A percentile compares a stretch with the other conserved stretches of the same genome.
Evolutionary conservation across 1,140 invertebrate genomes (phyloP).

Genomic region (Archivesica marissinica): DNA sequence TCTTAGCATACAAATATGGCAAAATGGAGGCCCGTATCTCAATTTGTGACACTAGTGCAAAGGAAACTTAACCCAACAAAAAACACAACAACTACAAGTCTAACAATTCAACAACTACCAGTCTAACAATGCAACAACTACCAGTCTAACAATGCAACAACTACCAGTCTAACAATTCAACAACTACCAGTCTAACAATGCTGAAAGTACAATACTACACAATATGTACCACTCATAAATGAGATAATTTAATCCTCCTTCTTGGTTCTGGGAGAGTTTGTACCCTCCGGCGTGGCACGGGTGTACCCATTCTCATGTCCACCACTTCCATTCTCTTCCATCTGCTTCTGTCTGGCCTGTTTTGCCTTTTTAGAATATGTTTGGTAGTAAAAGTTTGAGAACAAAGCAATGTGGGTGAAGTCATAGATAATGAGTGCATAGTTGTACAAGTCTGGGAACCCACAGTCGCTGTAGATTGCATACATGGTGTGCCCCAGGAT

Average conservation of each 20-base stretch:
- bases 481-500: conserved; percentile 67
- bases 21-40: too few relatives aligned
- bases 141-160: too few relatives aligned
- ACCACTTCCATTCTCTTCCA: conserved; percentile 17
- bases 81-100: too few relatives aligned
- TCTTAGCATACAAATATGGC: too few relatives aligned
- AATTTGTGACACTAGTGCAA: too few relatives aligned
- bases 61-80: too few relatives aligned
- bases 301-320: conserved; percentile 2
- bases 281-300: background rate
- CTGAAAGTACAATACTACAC: too few relatives aligned
- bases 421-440: conserved; percentile 82
- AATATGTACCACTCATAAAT: too few relatives aligned
- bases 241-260: conserved; percentile 34
- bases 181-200: too few relatives aligned
- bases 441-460: conserved; percentile 82
- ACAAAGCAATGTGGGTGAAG: conserved; percentile 80
- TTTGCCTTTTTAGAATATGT: conserved; percentile 71
- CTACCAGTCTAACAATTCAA: too few relatives aligned
- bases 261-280: background rate
- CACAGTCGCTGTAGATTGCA: conserved; percentile 79
- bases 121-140: too few relatives aligned
- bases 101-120: too few relatives aligned
- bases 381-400: conserved; percentile 73
- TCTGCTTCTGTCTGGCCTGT: conserved; percentile 39